Base-by-base conservation (phyloP, 2,113 vertebrate genomes). In the Phycodurus eques region DNA sequence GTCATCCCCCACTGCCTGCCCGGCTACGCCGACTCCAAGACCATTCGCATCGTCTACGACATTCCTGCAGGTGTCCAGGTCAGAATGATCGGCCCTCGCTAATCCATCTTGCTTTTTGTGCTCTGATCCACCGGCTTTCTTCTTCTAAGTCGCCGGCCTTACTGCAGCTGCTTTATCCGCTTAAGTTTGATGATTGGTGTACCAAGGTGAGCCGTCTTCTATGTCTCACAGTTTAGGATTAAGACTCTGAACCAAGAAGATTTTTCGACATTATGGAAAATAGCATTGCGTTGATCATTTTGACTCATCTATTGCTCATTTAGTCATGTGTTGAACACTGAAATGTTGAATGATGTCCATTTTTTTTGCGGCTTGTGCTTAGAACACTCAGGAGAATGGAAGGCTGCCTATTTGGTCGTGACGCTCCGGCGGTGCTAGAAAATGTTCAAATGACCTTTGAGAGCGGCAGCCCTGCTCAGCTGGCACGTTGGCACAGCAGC, bases 41-140 rank as follows among this genome's bases (percentile, higher is more conserved):
- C 94, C 78, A 98, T 99, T 77, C 95, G 96, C 77, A 98, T 99
- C 0, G 93, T 99, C 87, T 99, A 99, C 0, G 95, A 98, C 91
- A 98, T 99, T 87, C 95, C 97, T 73, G 95, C 96, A 0, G 96
- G 97, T 65, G 95, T 98, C 87, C 97, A 98, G 95, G 97, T 96
- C 79, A 84, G 82, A 64, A 27, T 54, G 1, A 33, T 51, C 15
- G 27, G 19, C 49, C 67, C 54, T 70, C 67, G 17, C 68, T 56
- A 72, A 75, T 78, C 77, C 62, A 7, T 31, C 54, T 7, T 8
- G 43, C 76, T 44, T 33, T 73, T 71, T 71, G 39, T 73, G 62
- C 66, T 56, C 44, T 72, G 59, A 80, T 79, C 79, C 31, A 22
- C 72, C 69, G 51, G 59, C 77, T 79, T 43, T 68, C 27, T 44